A percentile compares a stretch with the other conserved stretches of the same genome.
phyloP scores from a whole-genome alignment of 2,888 invertebrate species.

The Diachrysia chrysitis region DNA sequence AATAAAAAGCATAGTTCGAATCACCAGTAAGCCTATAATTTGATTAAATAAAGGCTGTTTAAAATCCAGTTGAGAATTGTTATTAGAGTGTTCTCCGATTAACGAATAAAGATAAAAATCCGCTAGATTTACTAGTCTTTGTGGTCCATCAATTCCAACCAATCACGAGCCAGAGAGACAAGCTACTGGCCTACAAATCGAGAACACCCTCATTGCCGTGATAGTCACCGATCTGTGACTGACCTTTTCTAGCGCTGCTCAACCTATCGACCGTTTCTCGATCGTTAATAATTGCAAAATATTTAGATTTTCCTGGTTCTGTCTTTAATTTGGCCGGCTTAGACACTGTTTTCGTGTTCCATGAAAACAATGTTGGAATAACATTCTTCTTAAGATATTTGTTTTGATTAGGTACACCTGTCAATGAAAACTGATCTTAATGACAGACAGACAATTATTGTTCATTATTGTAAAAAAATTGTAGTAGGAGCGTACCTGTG shows the following conservation, averaged over 20 bases:
- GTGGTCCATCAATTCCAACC: too few species aligned
- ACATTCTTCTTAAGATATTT: conserved; percentile 4
- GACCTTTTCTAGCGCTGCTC: not conserved
- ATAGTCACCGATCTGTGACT: too few species aligned
- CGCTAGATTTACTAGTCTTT: too few species aligned
- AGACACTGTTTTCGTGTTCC: not conserved
- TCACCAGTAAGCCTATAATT: too few species aligned
- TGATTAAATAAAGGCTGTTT: too few species aligned
- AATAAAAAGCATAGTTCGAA: too few species aligned
- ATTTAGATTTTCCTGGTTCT: not conserved
- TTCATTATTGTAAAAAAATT: not conserved
- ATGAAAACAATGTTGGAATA: not conserved
- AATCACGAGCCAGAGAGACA: too few species aligned
- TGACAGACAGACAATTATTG: not conserved
- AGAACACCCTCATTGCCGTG: too few species aligned
- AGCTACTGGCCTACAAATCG: too few species aligned
- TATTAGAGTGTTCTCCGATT: too few species aligned
- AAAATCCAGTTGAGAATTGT: too few species aligned
- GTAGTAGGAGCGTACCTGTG: not conserved
- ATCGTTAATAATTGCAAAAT: not conserved
- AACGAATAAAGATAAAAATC: too few species aligned
- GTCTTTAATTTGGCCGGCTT: not conserved
- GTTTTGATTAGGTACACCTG: not conserved
- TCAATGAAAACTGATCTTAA: not conserved
- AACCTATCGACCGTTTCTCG: not conserved